Conservation (phyloP, 1,140 invertebrate genomes). For the Dendrolimus kikuchii region DNA sequence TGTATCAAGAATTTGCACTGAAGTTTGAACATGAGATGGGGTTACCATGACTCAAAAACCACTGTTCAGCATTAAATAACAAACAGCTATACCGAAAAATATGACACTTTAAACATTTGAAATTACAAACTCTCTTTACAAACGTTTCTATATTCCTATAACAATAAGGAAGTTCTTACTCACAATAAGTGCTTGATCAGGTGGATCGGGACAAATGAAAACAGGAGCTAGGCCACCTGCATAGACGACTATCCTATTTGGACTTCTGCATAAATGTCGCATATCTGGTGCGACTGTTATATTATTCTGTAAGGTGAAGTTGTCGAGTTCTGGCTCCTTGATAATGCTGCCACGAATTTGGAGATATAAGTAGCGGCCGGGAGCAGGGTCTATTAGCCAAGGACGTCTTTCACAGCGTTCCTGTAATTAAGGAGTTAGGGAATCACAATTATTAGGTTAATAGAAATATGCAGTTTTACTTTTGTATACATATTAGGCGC, state of each 20-base stretch:
- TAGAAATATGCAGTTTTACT: too few species aligned
- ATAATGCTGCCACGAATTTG: slow-evolving; percentile 78
- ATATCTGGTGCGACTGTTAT: slow-evolving; percentile 67
- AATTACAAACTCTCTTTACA: too few species aligned
- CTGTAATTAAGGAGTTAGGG: slow-evolving; percentile 61
- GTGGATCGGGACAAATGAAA: slow-evolving; percentile 81
- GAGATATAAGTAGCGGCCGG: slow-evolving; percentile 79
- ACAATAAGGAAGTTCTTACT: too few species aligned
- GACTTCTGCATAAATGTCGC: slow-evolving; percentile 76
- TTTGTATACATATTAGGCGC: too few species aligned
- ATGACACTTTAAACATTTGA: too few species aligned
- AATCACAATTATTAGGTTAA: neutral
- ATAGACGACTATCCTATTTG: slow-evolving; percentile 82
- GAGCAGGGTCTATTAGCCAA: slow-evolving; percentile 84
- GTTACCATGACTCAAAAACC: too few species aligned
- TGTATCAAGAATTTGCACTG: too few species aligned
- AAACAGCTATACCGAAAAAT: too few species aligned
- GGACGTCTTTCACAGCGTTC: slow-evolving; percentile 83
- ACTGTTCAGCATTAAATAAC: too few species aligned
- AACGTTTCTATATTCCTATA: too few species aligned
- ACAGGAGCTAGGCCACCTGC: slow-evolving; percentile 76
- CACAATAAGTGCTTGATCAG: slow-evolving; percentile 39
- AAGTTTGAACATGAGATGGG: too few species aligned
- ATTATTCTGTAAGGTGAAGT: slow-evolving; percentile 64
- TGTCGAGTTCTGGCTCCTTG: slow-evolving; percentile 67